phyloP scores from a whole-genome alignment of 2,888 invertebrate genomes.

The Trissolcus japonicus region DNA sequence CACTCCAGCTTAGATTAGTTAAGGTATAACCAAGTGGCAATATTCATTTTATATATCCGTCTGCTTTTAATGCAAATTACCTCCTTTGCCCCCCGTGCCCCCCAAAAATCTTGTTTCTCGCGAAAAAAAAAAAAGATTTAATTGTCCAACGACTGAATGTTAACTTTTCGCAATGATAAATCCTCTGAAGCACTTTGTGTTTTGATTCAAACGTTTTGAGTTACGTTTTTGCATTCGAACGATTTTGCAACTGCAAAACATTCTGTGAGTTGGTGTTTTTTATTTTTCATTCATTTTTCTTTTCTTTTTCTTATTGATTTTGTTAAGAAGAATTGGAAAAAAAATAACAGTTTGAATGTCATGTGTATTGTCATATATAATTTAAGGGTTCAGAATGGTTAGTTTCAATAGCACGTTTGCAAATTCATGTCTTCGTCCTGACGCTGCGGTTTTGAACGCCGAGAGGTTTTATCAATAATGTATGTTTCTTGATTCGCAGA shows the following conservation, averaged over 20 bases:
- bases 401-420: constrained; percentile 6
- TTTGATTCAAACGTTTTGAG: background rate
- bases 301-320: background rate
- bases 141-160: background rate
- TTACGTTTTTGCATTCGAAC: background rate
- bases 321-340: background rate
- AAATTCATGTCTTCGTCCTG: background rate
- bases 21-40: constrained; percentile 60
- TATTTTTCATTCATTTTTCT: background rate
- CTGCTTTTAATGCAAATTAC: constrained; percentile 36
- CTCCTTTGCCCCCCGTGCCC: constrained; percentile 15
- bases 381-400: constrained; percentile 9
- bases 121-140: background rate
- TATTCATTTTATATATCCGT: constrained; percentile 45
- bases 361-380: constrained; percentile 5
- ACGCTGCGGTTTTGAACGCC: background rate
- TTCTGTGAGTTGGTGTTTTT: background rate
- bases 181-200: too few species aligned
- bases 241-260: background rate
- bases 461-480: constrained; percentile 15
- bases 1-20: constrained; percentile 35
- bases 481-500: constrained; percentile 59
- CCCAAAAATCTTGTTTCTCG: constrained; percentile 29
- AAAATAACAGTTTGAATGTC: background rate
- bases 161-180: background rate